These are phyloP conservation scores for Lasioglossum pauxillum DNA, from an alignment of 2,888 invertebrate genomes.

Conservation along the genomic window DNA sequence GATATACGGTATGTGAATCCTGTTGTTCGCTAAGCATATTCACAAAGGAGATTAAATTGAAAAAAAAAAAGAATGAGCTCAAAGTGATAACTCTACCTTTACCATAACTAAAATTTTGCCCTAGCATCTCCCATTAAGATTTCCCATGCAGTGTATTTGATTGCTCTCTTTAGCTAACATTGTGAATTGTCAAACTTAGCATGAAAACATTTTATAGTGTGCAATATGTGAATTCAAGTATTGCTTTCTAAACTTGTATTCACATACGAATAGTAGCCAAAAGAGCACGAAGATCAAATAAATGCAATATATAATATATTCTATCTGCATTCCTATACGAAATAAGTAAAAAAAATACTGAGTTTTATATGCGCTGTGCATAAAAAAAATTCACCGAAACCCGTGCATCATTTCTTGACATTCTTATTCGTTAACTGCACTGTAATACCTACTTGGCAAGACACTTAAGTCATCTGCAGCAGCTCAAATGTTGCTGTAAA, in stretches of 20 bases:
- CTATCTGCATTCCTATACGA: slow-evolving; percentile 63
- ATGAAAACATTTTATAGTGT: slow-evolving; percentile 18
- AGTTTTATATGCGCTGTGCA: slow-evolving; percentile 50
- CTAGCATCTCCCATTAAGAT: slow-evolving; percentile 51
- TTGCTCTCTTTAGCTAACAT: slow-evolving; percentile 62
- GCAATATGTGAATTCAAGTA: background rate
- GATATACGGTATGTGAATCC: slow-evolving; percentile 73
- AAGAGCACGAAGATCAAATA: slow-evolving; percentile 52
- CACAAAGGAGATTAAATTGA: slow-evolving; percentile 53
- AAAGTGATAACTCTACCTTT: slow-evolving; percentile 50
- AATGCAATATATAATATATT: slow-evolving; percentile 49
- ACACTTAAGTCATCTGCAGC: slow-evolving; percentile 68
- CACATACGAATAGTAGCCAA: slow-evolving; percentile 57
- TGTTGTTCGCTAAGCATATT: slow-evolving; percentile 66
- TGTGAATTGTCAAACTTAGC: slow-evolving; percentile 20
- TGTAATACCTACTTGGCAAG: slow-evolving; percentile 77
- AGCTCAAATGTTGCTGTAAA: slow-evolving; percentile 73
- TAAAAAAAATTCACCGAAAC: slow-evolving; percentile 58
- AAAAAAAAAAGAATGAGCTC: slow-evolving; percentile 57
- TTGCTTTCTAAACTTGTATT: slow-evolving; percentile 4
- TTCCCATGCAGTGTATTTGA: slow-evolving; percentile 63
- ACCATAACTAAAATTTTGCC: slow-evolving; percentile 49
- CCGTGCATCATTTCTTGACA: slow-evolving; percentile 68
- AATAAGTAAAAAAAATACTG: slow-evolving; percentile 52
- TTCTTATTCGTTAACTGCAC: slow-evolving; percentile 65